A percentile compares a stretch with the other conserved stretches of the same genome.
Conservation (phyloP, 1,140 invertebrate species). For the Lepidotrigona ventralis region DNA sequence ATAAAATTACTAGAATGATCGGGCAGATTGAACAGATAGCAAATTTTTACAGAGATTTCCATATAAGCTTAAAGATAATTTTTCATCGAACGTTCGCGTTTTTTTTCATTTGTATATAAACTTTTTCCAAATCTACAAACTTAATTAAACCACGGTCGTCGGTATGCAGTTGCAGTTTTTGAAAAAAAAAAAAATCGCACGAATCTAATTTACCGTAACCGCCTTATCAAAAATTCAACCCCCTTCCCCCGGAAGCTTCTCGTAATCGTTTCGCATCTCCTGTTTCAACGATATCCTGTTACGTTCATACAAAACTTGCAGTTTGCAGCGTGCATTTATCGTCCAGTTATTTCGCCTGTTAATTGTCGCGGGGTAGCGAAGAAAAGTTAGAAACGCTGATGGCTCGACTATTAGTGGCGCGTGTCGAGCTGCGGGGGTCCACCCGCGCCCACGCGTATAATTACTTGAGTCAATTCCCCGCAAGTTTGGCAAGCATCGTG, state of each 20-base stretch:
- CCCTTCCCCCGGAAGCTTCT: neutral
- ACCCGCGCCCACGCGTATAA: neutral
- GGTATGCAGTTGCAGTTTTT: too few species aligned
- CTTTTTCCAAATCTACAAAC: too few species aligned
- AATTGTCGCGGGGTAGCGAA: neutral
- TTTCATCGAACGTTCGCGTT: too few species aligned
- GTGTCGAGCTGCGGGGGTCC: neutral
- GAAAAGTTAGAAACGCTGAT: neutral
- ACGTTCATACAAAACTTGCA: neutral
- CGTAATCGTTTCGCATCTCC: neutral
- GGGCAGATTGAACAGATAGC: too few species aligned
- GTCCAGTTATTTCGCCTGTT: neutral
- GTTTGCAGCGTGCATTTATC: neutral
- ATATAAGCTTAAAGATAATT: too few species aligned
- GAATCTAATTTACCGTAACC: neutral
- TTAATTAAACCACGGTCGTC: too few species aligned
- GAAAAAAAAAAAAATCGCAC: too few species aligned
- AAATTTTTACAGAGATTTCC: too few species aligned
- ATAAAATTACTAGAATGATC: too few species aligned
- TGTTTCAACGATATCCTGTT: neutral
- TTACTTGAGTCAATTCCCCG: slow-evolving; percentile 37
- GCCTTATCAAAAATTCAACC: neutral
- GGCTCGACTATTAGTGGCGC: neutral
- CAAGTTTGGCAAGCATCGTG: slow-evolving; percentile 4
- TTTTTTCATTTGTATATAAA: too few species aligned